A percentile compares a stretch with the other conserved stretches of the same genome.
phyloP scores from a whole-genome alignment of 2,113 vertebrate species.

The Rhinichthys klamathensis region DNA sequence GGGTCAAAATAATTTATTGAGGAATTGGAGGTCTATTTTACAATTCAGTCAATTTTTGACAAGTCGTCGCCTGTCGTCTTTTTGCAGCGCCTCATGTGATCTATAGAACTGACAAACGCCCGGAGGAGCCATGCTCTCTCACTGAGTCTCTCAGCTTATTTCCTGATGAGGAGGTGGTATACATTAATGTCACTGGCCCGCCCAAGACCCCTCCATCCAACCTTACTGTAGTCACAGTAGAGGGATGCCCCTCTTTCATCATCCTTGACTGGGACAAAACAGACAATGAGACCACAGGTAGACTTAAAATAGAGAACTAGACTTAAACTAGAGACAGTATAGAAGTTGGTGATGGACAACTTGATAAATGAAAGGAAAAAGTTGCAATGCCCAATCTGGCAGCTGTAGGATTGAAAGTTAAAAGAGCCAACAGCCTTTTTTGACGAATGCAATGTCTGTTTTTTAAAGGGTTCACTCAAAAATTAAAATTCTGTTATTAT shows the following conservation, averaged over 20 bases:
- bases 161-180: constrained; percentile 78
- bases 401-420: constrained; percentile 13
- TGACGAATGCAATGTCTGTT: no score
- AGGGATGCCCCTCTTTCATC: constrained; percentile 93
- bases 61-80: background rate
- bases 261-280: constrained; percentile 92
- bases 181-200: constrained; percentile 80
- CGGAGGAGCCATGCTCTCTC: constrained; percentile 91
- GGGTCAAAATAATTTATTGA: background rate
- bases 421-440: background rate
- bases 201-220: constrained; percentile 89
- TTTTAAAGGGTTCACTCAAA: no score
- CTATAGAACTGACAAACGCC: constrained; percentile 89
- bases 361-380: background rate
- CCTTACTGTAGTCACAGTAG: constrained; percentile 93
- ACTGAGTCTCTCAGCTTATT: constrained; percentile 88
- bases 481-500: no score
- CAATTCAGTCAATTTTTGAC: background rate
- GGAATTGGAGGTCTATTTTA: background rate
- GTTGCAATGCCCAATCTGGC: background rate
- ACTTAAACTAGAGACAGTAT: background rate
- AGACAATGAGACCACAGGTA: constrained; percentile 92
- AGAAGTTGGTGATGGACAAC: background rate
- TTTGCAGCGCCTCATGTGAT: constrained; percentile 86
- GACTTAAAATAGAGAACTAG: constrained; percentile 8